phyloP scores from a whole-genome alignment of 2,113 vertebrate species.

The Jacana jacana region DNA sequence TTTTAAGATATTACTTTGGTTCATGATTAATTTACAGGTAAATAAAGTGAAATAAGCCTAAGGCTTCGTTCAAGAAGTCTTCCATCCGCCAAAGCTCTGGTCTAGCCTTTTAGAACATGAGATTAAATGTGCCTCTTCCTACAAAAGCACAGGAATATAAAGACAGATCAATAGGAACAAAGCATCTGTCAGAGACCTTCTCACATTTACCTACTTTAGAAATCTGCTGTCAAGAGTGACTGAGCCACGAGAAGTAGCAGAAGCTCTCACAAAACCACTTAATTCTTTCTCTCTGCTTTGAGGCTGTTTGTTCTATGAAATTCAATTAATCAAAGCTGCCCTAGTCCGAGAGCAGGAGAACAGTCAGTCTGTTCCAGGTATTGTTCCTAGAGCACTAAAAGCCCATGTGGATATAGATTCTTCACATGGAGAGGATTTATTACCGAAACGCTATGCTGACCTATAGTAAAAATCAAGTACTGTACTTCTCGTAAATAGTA shows the following conservation, averaged over 20 bases:
- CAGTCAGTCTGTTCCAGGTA: neutral
- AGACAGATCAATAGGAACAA: slow-evolving; percentile 20
- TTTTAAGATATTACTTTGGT: neutral
- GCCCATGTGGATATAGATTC: neutral
- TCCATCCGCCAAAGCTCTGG: neutral
- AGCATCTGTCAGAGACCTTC: neutral
- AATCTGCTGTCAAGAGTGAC: neutral
- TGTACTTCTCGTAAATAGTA: neutral
- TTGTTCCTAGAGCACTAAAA: neutral
- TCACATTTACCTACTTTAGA: slow-evolving; percentile 1
- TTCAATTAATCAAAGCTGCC: neutral
- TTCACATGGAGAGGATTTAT: neutral
- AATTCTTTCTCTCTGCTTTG: neutral
- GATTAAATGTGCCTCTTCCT: neutral
- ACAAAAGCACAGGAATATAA: neutral
- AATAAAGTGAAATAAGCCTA: slow-evolving; percentile 20
- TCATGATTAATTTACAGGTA: slow-evolving; percentile 23
- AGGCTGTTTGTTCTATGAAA: neutral
- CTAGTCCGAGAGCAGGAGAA: neutral
- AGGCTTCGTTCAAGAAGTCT: neutral
- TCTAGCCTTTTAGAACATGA: neutral
- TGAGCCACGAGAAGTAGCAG: neutral
- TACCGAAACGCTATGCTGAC: neutral
- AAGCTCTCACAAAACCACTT: neutral
- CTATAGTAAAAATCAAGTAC: neutral